Base-by-base conservation (phyloP, 2,797 vertebrate species). In the Squalus acanthias region DNA sequence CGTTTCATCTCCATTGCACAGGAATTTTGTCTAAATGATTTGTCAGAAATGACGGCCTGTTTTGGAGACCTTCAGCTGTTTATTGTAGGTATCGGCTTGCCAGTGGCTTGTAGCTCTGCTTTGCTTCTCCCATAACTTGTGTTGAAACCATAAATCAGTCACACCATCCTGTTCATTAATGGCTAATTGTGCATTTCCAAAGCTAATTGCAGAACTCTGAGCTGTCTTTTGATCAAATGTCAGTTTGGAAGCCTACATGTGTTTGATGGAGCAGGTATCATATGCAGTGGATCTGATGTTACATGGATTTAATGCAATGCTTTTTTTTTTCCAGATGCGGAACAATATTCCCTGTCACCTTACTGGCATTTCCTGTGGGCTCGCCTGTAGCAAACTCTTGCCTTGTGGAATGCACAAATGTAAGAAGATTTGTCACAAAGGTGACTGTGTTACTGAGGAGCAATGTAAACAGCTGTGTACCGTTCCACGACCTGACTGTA, bases 281-380 rank as follows among this genome's bases (percentile, higher is more conserved):
- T n/a, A 33, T 95, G 82, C 50, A 20, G 13, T 76, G 50, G 53
- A 76, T 3, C 13, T 74, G 15, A 8, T 50, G 5, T 50, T 74
- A 33, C 24, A 29, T 72, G 29, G 70, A 57, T 76, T 88, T 96
- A 60, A 96, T 96, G 82, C 12, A 96, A 96, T 96, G 17, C 89
- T 60, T 97, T 96, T 50, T 57, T 39, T 57, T 74, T 97, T 97
- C 50, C 97, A 99, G 99, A 98, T 99, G 98, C 98, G 99, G 96
- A 99, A 98, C 98, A 99, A 99, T 97, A 99, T 99, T 97, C 98
- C 99, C 0, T 99, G 99, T 97, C 99, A 99, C 96, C 98, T 99
- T 96, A 98, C 98, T 96, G 99, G 99, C 97, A 99, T 99, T 97
- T 99, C 99, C 5, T 99, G 99, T 0, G 99, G 99, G 96, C 98